Conservation (phyloP, 1,140 invertebrate genomes). For the Bombyx mori region ASM3026992v2 NC_085120.1:5037501-5038000, state of each 20-base stretch:
- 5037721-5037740: conserved; percentile 32
- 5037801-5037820: conserved; percentile 33
- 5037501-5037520: too few relatives aligned
- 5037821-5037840: conserved; percentile 49
- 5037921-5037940: too few relatives aligned
- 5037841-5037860: background rate
- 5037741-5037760: conserved; percentile 17
- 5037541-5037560: too few relatives aligned
- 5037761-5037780: conserved; percentile 22
- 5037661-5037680: conserved; percentile 51
- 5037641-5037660: conserved; percentile 68
- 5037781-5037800: conserved; percentile 16
- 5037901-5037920: conserved; percentile 2
- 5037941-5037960: too few relatives aligned
- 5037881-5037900: too few relatives aligned
- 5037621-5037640: conserved; percentile 63
- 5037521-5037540: too few relatives aligned
- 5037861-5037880: too few relatives aligned
- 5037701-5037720: conserved; percentile 24
- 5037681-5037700: conserved; percentile 32
- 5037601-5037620: too few relatives aligned
- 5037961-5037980: too few relatives aligned
- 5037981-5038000: background rate
- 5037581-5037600: too few relatives aligned
- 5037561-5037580: too few relatives aligned